phyloP scores from a whole-genome alignment of 2,797 vertebrate species.

The Mareca strepera region DNA sequence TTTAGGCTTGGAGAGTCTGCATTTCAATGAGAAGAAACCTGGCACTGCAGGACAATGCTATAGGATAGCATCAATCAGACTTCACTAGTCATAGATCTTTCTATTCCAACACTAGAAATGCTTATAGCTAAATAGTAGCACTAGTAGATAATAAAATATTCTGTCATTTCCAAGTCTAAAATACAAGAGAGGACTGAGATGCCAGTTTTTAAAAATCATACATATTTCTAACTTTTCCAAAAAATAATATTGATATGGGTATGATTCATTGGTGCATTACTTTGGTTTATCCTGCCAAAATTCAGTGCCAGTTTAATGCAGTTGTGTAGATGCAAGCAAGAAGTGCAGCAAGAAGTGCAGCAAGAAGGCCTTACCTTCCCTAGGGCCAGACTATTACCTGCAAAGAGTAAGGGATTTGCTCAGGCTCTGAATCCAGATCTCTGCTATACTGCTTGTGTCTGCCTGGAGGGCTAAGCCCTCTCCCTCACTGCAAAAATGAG shows the following conservation, averaged over 20 bases:
- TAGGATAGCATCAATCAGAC: background rate
- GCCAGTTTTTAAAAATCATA: background rate
- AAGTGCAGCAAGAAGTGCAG: too few species aligned
- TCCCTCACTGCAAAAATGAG: background rate
- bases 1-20: background rate
- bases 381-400: background rate
- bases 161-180: background rate
- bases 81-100: background rate
- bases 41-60: background rate
- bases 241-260: background rate
- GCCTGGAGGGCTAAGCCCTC: background rate
- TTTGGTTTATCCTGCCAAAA: constrained; percentile 7
- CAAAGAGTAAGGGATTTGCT: background rate
- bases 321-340: background rate
- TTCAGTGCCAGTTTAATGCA: background rate
- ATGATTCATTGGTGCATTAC: background rate
- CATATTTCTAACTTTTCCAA: background rate
- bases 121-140: background rate
- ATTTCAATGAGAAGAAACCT: background rate
- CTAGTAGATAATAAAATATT: background rate
- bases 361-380: background rate
- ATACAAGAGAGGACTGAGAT: background rate
- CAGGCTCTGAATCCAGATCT: background rate
- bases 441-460: background rate
- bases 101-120: background rate